phyloP scores from a whole-genome alignment of 2,113 vertebrate species.

The Heliornis fulica region DNA sequence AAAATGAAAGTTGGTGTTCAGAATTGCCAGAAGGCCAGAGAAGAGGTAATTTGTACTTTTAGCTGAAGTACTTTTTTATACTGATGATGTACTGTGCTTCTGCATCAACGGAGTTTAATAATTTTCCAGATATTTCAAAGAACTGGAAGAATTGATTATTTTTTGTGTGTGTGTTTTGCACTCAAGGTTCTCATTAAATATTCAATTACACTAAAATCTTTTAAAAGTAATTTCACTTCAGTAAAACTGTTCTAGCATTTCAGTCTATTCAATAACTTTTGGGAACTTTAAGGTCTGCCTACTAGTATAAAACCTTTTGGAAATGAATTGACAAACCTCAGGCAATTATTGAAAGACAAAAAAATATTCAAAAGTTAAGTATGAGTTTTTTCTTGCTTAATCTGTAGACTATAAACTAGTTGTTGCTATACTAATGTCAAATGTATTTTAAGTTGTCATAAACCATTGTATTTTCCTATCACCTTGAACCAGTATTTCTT shows the following conservation, averaged over 20 bases:
- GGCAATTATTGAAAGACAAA: background rate
- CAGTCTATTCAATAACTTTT: background rate
- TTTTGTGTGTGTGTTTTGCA: background rate
- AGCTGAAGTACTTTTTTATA: background rate
- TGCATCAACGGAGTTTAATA: background rate
- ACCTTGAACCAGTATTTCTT: background rate
- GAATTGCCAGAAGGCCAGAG: background rate
- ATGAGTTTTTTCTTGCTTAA: background rate
- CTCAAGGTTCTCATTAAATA: background rate
- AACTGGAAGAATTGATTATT: background rate
- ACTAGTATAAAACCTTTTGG: background rate
- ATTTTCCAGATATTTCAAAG: background rate
- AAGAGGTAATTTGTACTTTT: background rate
- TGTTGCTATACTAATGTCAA: background rate
- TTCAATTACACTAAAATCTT: background rate
- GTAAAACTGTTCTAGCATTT: background rate
- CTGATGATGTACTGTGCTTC: background rate
- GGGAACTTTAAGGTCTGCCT: background rate
- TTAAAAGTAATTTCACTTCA: background rate
- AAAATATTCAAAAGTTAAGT: background rate
- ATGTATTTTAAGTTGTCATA: background rate
- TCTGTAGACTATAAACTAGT: background rate
- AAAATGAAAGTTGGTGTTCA: background rate
- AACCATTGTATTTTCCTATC: background rate
- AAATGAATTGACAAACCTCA: background rate